Evolutionary conservation across 1,140 invertebrate genomes (phyloP).

Genomic region (Formica selysi): DNA sequence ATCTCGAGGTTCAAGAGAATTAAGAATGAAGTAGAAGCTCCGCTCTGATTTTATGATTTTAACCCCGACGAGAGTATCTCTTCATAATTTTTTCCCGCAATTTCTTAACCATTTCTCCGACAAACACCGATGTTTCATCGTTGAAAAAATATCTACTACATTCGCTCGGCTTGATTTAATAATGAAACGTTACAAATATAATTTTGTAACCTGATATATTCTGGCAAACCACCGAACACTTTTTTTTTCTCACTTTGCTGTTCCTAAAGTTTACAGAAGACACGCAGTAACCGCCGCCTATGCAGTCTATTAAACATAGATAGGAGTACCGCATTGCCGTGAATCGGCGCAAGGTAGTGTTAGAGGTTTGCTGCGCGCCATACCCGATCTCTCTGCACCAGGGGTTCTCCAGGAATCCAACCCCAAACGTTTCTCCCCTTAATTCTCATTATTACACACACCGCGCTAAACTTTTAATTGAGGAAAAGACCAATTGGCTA

Average conservation of each 20-base stretch:
- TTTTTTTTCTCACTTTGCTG: background rate
- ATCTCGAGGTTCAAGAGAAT: background rate
- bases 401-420: constrained; percentile 45
- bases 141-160: background rate
- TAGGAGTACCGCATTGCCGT: constrained; percentile 84
- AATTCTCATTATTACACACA: background rate
- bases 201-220: background rate
- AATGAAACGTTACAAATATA: background rate
- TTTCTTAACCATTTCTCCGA: background rate
- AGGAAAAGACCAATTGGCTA: background rate
- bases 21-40: background rate
- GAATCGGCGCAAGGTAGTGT: constrained; percentile 78
- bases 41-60: background rate
- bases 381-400: constrained; percentile 33
- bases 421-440: too few species aligned
- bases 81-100: background rate
- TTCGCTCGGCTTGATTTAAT: background rate
- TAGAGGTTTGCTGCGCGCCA: constrained; percentile 69
- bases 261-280: constrained; percentile 32
- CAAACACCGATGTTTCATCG: background rate
- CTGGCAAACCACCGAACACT: background rate
- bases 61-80: too few species aligned
- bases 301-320: constrained; percentile 85
- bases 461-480: background rate
- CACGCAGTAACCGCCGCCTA: constrained; percentile 73